Evolutionary conservation across 2,888 invertebrate species (phyloP), one percentile per base, ranked within the genome.

Genomic region (Orthonevra nobilis): DNA sequence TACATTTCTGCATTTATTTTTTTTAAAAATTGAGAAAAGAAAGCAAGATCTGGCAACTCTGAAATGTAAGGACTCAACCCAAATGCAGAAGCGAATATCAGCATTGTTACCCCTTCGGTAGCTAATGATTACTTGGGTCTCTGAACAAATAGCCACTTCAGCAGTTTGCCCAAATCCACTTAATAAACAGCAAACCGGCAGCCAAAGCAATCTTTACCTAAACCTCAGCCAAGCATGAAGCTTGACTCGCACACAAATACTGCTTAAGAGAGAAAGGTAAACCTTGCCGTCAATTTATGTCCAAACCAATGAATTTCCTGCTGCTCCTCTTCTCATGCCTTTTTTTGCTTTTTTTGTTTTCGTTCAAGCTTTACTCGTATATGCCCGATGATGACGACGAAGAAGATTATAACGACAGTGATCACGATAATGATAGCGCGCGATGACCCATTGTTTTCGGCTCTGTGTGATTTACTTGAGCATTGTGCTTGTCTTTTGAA

Each of bases 401-500:
- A 63, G 63, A 64, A 54, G 50, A 66, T 64, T 64, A 66, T 66
- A 77, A 72, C 60, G 64, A 60, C 72, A 72, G 64, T 60, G 72
- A 77, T 77, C 77, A 77, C 30, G 72, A 66, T 64, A 77, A 77
- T 77, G 72, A 72, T 72, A 66, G 64, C 60, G 52, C 72, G 36
- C 60, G 64, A 72, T 77, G 77, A 60, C 72, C 77, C 64, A 77
- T 77, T 77, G 77, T 77, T 34, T 70, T 58, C 34, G 60, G 46
- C 28, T 72, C 77, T 72, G 46, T 64, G 64, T 72, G 72, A 77
- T 77, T 72, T 77, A 77, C 72, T 60, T 72, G 77, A 66, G 72
- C 72, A 77, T 77, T 77, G 77, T 52, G 32, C 20, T n/a, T 30
- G 66, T 28, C 3, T 40, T 56, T 32, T 19, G 44, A 44, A n/a